Evolutionary conservation across 2,797 vertebrate species (phyloP).

Genomic region (Acanthurus lineatus): DNA sequence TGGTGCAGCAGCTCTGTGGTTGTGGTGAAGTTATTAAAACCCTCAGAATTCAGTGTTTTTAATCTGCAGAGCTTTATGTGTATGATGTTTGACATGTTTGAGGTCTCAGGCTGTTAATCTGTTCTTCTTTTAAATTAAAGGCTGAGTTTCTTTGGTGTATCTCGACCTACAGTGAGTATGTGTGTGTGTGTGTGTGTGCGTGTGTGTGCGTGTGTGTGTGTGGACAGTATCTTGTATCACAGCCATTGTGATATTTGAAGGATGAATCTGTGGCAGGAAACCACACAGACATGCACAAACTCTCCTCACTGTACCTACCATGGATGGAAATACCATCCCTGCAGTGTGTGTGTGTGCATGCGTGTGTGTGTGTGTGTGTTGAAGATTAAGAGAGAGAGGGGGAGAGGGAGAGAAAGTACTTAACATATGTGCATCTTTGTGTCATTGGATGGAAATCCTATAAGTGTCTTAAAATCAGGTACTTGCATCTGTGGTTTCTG

Average conservation of each 20-base stretch:
- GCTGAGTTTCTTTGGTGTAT: constrained; percentile 18
- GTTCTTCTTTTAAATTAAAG: constrained; percentile 26
- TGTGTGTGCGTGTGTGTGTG: not conserved
- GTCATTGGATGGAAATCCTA: constrained; percentile 61
- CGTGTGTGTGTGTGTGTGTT: constrained; percentile 25
- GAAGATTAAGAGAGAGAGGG: not conserved
- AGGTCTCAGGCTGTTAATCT: not conserved
- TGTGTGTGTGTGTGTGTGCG: not conserved
- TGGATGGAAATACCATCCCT: constrained; percentile 43
- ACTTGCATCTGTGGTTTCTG: constrained; percentile 65
- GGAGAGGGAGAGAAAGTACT: not conserved
- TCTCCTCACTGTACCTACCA: constrained; percentile 22
- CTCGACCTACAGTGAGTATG: not conserved
- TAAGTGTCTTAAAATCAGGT: constrained; percentile 57
- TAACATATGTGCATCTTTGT: constrained; percentile 24
- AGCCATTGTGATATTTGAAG: constrained; percentile 51
- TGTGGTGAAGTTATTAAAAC: not conserved
- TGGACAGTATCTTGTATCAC: constrained; percentile 49
- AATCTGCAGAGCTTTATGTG: not conserved
- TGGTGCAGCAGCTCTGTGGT: not conserved
- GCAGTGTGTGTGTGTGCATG: not conserved
- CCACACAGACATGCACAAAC: constrained; percentile 39
- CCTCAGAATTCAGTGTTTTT: not conserved
- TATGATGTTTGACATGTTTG: not conserved
- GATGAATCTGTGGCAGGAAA: constrained; percentile 65